A percentile compares a stretch with the other conserved stretches of the same genome.
These are phyloP conservation scores for Dicyrtoma fusca DNA, from an alignment of 2,888 invertebrate species.

Conservation along the genomic window DNA sequence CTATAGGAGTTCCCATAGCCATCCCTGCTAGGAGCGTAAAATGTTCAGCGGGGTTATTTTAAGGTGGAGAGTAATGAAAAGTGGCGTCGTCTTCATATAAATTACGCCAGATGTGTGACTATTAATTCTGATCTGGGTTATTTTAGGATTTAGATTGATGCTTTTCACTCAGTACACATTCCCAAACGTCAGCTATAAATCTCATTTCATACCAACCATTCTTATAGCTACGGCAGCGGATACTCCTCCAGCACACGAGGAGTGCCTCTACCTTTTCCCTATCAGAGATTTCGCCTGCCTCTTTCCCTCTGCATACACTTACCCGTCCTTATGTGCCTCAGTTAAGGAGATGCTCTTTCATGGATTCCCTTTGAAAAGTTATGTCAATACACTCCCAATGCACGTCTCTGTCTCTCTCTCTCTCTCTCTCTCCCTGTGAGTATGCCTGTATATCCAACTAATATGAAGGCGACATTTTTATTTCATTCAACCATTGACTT, in stretches of 20 bases:
- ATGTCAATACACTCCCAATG: conserved; percentile 2
- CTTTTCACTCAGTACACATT: conserved; percentile 41
- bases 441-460: not conserved
- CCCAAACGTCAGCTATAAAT: conserved; percentile 55
- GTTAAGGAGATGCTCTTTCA: conserved; percentile 1
- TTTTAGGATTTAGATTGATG: conserved; percentile 38
- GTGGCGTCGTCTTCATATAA: conserved; percentile 56
- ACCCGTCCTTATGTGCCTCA: not conserved
- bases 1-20: too few species aligned
- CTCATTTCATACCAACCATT: conserved; percentile 43
- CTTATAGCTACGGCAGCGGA: conserved; percentile 24
- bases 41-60: conserved; percentile 35
- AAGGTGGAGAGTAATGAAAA: conserved; percentile 50
- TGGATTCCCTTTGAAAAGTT: not conserved
- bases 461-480: conserved; percentile 33
- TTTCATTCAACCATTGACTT: conserved; percentile 38
- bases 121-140: conserved; percentile 38
- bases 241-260: too few species aligned
- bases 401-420: too few species aligned
- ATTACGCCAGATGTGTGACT: conserved; percentile 56
- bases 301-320: conserved; percentile 11
- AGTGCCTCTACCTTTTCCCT: conserved; percentile 1
- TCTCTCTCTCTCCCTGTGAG: too few species aligned
- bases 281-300: not conserved
- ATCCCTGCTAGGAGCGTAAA: not conserved